These are phyloP conservation scores for Pristionchus exspectatus DNA, from an alignment of 2,888 invertebrate genomes.

Conservation along the genomic window DNA sequence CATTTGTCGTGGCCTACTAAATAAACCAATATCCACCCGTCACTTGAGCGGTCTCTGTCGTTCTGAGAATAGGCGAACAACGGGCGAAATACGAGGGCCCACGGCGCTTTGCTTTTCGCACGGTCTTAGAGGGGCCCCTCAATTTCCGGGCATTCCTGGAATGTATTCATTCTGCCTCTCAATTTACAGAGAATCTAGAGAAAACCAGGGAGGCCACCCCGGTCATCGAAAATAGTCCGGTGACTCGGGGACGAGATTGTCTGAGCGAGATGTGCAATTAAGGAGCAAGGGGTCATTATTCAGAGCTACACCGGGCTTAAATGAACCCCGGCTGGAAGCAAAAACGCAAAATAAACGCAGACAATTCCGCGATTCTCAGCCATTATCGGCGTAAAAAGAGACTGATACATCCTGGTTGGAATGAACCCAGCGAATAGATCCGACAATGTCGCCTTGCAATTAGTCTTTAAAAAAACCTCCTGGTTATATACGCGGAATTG, in stretches of 20 bases:
- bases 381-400: too few species aligned
- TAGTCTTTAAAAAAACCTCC: too few species aligned
- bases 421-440: too few species aligned
- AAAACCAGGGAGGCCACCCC: too few species aligned
- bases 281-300: not conserved
- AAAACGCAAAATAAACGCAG: too few species aligned
- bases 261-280: not conserved
- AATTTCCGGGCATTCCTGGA: not conserved
- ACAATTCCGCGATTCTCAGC: too few species aligned
- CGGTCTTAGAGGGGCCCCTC: not conserved
- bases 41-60: not conserved
- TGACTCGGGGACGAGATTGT: not conserved
- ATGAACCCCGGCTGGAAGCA: too few species aligned
- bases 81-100: not conserved
- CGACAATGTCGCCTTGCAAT: too few species aligned
- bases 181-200: too few species aligned
- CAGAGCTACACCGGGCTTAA: too few species aligned
- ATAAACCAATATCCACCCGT: not conserved
- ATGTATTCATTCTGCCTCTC: not conserved
- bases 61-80: not conserved
- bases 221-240: not conserved
- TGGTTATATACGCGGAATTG: too few species aligned
- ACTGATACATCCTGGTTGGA: too few species aligned
- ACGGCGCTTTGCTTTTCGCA: not conserved
- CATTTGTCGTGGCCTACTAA: not conserved